Conservation (phyloP, 2,888 invertebrate genomes). For the Drosophila multiciliata region DNA sequence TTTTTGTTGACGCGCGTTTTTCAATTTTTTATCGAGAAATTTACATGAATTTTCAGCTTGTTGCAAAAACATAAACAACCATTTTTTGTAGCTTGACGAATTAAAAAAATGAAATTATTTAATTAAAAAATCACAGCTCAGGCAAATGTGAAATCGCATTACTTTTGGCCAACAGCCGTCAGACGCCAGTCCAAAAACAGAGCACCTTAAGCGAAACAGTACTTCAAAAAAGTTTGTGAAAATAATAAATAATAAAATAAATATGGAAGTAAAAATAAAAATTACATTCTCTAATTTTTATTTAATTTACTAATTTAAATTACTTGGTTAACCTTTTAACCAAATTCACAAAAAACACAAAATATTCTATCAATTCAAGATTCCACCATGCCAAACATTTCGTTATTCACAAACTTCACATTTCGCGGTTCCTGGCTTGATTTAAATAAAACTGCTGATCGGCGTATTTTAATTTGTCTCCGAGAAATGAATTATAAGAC, state of each 20-base stretch:
- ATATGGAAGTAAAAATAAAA: neutral
- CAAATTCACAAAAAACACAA: neutral
- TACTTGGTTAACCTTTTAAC: neutral
- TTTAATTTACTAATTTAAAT: neutral
- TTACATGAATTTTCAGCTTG: constrained; percentile 79
- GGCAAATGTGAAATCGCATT: neutral
- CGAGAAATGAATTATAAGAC: neutral
- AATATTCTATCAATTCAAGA: neutral
- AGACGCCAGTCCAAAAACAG: constrained; percentile 60
- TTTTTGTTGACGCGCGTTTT: constrained; percentile 60
- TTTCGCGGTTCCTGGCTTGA: neutral
- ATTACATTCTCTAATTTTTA: neutral
- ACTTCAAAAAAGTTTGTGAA: neutral
- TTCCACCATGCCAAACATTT: neutral
- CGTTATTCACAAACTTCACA: neutral
- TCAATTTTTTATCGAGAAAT: constrained; percentile 69
- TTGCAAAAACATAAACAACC: constrained; percentile 68
- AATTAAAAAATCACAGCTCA: constrained; percentile 18
- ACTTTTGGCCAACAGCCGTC: constrained; percentile 48
- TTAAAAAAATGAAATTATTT: constrained; percentile 6
- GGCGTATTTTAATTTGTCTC: neutral
- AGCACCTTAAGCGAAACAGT: constrained; percentile 23
- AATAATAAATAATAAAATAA: neutral
- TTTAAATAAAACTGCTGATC: neutral
- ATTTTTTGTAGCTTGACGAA: constrained; percentile 51